Evolutionary conservation across 2,113 vertebrate species (phyloP), one percentile per base, ranked within the genome.

Genomic region (Morone chrysops): DNA sequence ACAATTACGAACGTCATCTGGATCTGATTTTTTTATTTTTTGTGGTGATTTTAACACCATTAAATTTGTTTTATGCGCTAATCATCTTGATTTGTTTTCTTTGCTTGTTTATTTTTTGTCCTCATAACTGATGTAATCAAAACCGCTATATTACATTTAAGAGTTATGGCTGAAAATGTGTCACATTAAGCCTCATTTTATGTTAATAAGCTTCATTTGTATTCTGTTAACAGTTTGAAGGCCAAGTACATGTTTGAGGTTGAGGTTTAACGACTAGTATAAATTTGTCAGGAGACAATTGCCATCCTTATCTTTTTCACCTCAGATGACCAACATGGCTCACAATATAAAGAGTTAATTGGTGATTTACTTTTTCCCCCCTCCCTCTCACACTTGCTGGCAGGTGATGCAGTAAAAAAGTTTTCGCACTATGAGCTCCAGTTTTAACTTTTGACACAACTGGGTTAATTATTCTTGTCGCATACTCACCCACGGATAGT

Each of bases 191-290:
- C 54, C 48, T 47, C 38, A 47, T 18, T 67, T 60, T 20, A 67
- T 83, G 43, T 60, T 60, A 43, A 47, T 18, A 43, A 41, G 17
- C 36, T 53, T 78, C 6, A 83, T 67, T 72, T 72, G 57, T 63
- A 45, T 36, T 66, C 48, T 25, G 36, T 41, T 22, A 9, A 4
- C 18, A n/a, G 4, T 70, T n/a, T 3, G 2, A 0, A 54, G 12
- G 22, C 7, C 68, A 56, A 14, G 20, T 13, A 41, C 31, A 17
- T 40, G 12, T 62, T 20, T 20, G 9, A 41, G 9, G 5, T 7
- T 65, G 40, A 43, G 9, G 20, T 43, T 63, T 63, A 63, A 61
- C 17, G 59, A 14, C 10, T 18, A 18, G 4, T 2, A 40, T 18
- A 40, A 43, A 65, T 65, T 43, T 14, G 22, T 45, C 12, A 65